These are phyloP conservation scores for Tragopan temminckii DNA, from an alignment of 2,797 vertebrate species.

Conservation along the genomic window DNA sequence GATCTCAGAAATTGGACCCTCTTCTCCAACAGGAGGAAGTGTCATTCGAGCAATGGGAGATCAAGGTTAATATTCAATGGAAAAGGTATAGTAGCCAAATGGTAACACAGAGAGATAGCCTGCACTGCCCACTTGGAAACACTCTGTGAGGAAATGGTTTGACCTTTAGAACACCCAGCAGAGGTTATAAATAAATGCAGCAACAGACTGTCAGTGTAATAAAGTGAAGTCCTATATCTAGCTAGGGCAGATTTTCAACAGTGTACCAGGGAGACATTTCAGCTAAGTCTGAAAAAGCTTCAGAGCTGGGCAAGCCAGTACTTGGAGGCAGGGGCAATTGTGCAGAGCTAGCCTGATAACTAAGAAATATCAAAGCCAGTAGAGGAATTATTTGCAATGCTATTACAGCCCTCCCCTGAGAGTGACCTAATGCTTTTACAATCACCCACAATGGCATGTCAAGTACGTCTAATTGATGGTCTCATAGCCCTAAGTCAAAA, in stretches of 20 bases:
- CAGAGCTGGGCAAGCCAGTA: not conserved
- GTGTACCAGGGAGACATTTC: not conserved
- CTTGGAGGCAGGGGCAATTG: not conserved
- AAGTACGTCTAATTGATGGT: not conserved
- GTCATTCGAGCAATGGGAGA: slow-evolving; percentile 16
- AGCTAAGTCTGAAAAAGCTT: slow-evolving; percentile 30
- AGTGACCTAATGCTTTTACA: not conserved
- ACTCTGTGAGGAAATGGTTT: slow-evolving; percentile 32
- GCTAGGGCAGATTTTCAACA: slow-evolving; percentile 33
- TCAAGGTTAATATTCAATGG: slow-evolving; percentile 34
- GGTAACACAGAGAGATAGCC: slow-evolving; percentile 33
- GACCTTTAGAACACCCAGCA: slow-evolving; percentile 69
- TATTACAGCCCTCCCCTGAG: accelerated
- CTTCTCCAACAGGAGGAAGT: slow-evolving; percentile 25
- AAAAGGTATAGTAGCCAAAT: slow-evolving; percentile 39
- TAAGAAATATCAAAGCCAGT: not conserved
- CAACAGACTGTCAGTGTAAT: slow-evolving; percentile 55
- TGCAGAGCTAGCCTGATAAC: not conserved
- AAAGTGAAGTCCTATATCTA: slow-evolving; percentile 46
- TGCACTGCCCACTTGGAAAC: slow-evolving; percentile 55
- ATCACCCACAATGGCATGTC: not conserved
- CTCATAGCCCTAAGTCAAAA: not conserved
- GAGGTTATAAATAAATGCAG: slow-evolving; percentile 66
- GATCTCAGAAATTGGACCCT: slow-evolving; percentile 44
- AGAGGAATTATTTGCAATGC: not conserved